A percentile compares a stretch with the other conserved stretches of the same genome.
Conservation (phyloP, 2,113 vertebrate genomes). For the Anolis sagrei region DNA sequence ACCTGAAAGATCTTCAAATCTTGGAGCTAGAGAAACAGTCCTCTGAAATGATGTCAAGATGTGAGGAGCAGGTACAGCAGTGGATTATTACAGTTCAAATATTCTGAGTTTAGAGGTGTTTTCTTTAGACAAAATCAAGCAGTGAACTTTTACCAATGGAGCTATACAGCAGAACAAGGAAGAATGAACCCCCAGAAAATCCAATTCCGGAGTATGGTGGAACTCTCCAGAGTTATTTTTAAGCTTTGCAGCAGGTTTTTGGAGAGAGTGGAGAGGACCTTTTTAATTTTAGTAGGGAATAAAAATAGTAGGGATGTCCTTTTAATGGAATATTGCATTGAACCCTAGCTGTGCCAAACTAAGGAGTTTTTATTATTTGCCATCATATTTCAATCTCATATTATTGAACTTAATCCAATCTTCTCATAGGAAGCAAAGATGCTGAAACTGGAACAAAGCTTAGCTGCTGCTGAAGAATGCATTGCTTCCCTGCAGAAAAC, state of each 20-base stretch:
- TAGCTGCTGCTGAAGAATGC: conserved; percentile 73
- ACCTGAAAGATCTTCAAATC: conserved; percentile 83
- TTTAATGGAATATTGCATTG: neutral
- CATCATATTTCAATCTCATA: conserved; percentile 1
- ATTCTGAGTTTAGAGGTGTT: neutral
- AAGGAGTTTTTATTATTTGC: neutral
- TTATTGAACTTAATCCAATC: conserved; percentile 29
- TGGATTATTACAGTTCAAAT: neutral
- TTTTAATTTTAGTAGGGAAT: too few relatives aligned
- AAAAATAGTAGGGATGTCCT: neutral
- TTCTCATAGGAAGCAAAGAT: conserved; percentile 75
- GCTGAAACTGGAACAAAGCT: conserved; percentile 76
- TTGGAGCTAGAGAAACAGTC: conserved; percentile 82
- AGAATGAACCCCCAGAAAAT: neutral
- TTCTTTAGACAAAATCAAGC: neutral
- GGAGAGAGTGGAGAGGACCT: neutral
- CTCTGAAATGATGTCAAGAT: conserved; percentile 73
- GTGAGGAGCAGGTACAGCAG: conserved; percentile 84
- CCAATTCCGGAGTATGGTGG: neutral
- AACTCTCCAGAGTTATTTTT: neutral
- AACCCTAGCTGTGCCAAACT: neutral
- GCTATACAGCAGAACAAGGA: neutral
- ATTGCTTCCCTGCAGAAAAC: conserved; percentile 83
- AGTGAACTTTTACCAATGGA: neutral
- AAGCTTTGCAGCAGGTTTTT: neutral